Percentiles rank a stretch among this genome's conserved stretches.
phyloP scores from a whole-genome alignment of 2,888 invertebrate species.

The Polydrusus cervinus region DNA sequence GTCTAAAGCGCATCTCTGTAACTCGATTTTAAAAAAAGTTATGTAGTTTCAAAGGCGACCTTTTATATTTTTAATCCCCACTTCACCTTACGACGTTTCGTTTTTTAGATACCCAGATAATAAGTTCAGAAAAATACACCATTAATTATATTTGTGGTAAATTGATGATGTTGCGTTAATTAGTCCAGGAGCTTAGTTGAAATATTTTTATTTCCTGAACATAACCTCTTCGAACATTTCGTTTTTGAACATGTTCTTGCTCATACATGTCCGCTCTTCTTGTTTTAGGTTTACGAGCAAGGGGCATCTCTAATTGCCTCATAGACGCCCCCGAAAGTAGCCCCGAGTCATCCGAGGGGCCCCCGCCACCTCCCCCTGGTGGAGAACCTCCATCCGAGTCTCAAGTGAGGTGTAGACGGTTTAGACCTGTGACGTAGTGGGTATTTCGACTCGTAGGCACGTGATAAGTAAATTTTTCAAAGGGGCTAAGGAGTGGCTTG shows the following conservation, averaged over 20 bases:
- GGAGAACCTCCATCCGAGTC: slow-evolving; percentile 69
- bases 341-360: slow-evolving; percentile 68
- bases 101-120: too few species aligned
- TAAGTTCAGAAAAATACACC: too few species aligned
- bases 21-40: too few species aligned
- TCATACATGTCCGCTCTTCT: background rate
- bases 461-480: slow-evolving; percentile 1
- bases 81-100: too few species aligned
- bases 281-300: slow-evolving; percentile 65
- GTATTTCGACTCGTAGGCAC: slow-evolving; percentile 9
- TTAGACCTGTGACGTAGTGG: slow-evolving; percentile 69
- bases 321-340: slow-evolving; percentile 68
- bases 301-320: slow-evolving; percentile 70
- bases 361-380: slow-evolving; percentile 66
- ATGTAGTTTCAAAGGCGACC: too few species aligned
- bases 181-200: too few species aligned
- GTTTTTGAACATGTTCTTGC: slow-evolving; percentile 24
- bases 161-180: too few species aligned
- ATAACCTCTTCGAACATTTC: slow-evolving; percentile 27
- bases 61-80: too few species aligned
- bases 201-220: background rate
- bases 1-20: too few species aligned
- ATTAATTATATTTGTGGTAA: too few species aligned
- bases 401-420: slow-evolving; percentile 69
- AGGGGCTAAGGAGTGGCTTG: background rate